Evolutionary conservation across 2,888 invertebrate species (phyloP), one percentile per base, ranked within the genome.

Genomic region (Eristalis arbustorum): DNA sequence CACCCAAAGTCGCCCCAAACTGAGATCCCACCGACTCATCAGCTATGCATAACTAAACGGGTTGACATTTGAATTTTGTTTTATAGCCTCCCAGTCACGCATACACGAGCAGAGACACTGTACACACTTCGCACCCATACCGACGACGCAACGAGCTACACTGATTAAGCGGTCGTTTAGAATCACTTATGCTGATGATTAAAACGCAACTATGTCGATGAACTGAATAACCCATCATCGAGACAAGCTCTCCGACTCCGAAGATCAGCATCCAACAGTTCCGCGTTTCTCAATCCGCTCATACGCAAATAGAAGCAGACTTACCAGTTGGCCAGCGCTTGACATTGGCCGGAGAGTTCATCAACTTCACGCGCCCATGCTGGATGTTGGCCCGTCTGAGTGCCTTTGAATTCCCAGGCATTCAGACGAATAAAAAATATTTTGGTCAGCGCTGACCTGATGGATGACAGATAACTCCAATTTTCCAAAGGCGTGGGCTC

Each of bases 171-270:
- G 22, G 23, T 57, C 8, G 34, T 1, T 68, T 68, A 56, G 34
- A 57, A 18, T 14, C 22, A 13, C 34, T 22, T 56, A 28, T 31
- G 56, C 18, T 57, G 34, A 57, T 11, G 42, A 67, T 66, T 6
- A 64, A 64, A 64, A 64, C 64, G 14, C 66, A 42, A 40, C n/a
- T 40, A 37, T 69, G 69, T 61, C 71, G 71, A 40, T 71, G 61
- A 71, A 71, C 71, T 62, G 61, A 71, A 28, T 25, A 28, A 3
- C 40, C 59, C 13, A 25, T 18, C 59, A 61, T 18, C 18, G 40
- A 61, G 18, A 18, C 8, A 23, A n/a, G 61, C 25, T 59, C 23
- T 57, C 13, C 23, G 13, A 13, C 1, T n/a, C 13, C 22, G 2
- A 57, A 11, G 8, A 57, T 22, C 23, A 14, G 42, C 14, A 4